phyloP scores from a whole-genome alignment of 1,140 invertebrate species.

The Pseudobourletiella spinata region DNA sequence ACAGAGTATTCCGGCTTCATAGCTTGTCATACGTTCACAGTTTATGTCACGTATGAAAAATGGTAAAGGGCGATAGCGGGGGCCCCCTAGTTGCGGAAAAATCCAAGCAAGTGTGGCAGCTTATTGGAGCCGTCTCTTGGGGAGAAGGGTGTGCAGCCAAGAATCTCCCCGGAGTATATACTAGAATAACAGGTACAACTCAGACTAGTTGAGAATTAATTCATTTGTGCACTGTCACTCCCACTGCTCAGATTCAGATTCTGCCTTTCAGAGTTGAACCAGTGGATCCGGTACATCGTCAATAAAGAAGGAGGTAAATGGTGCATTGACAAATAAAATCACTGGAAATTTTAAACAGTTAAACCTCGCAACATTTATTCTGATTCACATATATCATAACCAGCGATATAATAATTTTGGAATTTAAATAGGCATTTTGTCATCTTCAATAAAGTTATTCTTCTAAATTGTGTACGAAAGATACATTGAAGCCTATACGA shows the following conservation, averaged over 20 bases:
- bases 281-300: conserved; percentile 31
- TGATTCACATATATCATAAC: neutral
- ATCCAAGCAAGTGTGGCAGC: conserved; percentile 22
- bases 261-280: conserved; percentile 23
- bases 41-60: too few species aligned
- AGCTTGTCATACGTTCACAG: too few species aligned
- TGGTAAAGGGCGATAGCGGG: conserved; percentile 8
- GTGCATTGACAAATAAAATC: conserved; percentile 19
- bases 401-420: neutral
- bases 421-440: neutral
- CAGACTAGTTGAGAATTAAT: neutral
- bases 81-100: conserved; percentile 27
- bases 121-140: conserved; percentile 29
- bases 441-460: too few species aligned
- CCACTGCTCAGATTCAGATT: neutral
- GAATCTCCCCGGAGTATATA: conserved; percentile 29
- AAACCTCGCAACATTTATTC: neutral
- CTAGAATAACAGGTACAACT: conserved; percentile 16
- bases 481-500: too few species aligned
- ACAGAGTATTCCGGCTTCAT: neutral
- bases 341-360: neutral
- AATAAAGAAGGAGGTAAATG: conserved; percentile 30
- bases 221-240: neutral
- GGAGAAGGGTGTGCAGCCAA: conserved; percentile 29
- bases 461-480: too few species aligned